Conservation (phyloP, 2,888 invertebrate species). For the Caenorhabditis sp. region DNA sequence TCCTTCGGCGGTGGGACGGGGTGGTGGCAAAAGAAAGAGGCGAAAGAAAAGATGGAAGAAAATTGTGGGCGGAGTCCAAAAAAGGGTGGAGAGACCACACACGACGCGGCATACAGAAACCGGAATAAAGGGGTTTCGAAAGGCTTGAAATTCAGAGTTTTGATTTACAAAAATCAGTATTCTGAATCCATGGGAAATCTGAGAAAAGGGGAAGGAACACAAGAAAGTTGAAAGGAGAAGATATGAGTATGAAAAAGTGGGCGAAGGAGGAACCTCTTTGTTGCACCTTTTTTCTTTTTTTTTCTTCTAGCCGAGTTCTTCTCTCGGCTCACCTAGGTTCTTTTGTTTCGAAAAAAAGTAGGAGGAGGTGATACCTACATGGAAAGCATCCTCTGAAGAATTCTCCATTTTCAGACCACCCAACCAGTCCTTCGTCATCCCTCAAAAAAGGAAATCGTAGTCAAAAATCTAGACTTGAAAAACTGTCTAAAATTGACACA, state of each 20-base stretch:
- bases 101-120: neutral
- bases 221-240: slow-evolving; percentile 14
- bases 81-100: slow-evolving; percentile 30
- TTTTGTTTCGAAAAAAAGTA: neutral
- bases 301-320: neutral
- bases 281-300: slow-evolving; percentile 35
- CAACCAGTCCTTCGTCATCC: neutral
- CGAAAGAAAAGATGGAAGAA: slow-evolving; percentile 19
- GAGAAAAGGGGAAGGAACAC: neutral
- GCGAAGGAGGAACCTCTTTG: slow-evolving; percentile 5
- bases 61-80: slow-evolving; percentile 25
- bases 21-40: neutral
- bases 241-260: slow-evolving; percentile 11
- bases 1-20: neutral
- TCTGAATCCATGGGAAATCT: too few species aligned
- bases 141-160: too few species aligned
- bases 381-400: too few species aligned
- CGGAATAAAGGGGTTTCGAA: slow-evolving; percentile 1
- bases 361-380: neutral
- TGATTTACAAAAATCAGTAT: too few species aligned
- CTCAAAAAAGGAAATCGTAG: slow-evolving; percentile 14
- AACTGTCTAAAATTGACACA: slow-evolving; percentile 8
- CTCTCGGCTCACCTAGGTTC: neutral
- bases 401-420: neutral
- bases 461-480: neutral